Percentiles rank a stretch among this genome's conserved stretches.
Conservation (phyloP, 2,113 vertebrate genomes). For the Platysternon megacephalum region DNA sequence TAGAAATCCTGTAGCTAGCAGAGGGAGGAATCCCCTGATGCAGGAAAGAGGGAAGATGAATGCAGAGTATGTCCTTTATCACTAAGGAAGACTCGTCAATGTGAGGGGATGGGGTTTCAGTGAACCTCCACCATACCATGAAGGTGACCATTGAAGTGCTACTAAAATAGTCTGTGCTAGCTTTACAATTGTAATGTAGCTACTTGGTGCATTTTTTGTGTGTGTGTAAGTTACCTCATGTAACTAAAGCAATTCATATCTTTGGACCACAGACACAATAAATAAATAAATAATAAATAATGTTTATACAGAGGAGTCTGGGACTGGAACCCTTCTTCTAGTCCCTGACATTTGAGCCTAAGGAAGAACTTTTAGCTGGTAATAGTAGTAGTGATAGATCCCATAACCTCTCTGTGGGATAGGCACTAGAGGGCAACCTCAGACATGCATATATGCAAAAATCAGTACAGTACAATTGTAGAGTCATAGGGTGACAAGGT, state of each 20-base stretch:
- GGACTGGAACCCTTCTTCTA: background rate
- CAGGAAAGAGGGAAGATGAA: background rate
- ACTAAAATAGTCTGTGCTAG: background rate
- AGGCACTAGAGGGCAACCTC: background rate
- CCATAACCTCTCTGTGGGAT: background rate
- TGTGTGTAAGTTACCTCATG: background rate
- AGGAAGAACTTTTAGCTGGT: background rate
- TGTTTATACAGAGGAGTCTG: background rate
- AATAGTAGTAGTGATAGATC: background rate
- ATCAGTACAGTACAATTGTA: background rate
- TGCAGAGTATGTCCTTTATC: background rate
- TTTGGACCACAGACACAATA: background rate
- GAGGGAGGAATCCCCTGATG: background rate
- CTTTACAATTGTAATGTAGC: background rate
- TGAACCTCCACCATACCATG: background rate
- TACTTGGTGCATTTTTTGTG: background rate
- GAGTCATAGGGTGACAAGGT: background rate
- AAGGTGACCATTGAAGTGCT: background rate
- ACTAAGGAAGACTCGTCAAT: background rate
- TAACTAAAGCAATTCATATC: background rate
- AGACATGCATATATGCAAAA: background rate
- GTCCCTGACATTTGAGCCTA: background rate
- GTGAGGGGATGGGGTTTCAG: background rate
- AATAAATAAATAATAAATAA: background rate
- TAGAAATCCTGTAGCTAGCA: background rate